Evolutionary conservation across 2,888 invertebrate species (phyloP).

Genomic region (Hetaerina titia): DNA sequence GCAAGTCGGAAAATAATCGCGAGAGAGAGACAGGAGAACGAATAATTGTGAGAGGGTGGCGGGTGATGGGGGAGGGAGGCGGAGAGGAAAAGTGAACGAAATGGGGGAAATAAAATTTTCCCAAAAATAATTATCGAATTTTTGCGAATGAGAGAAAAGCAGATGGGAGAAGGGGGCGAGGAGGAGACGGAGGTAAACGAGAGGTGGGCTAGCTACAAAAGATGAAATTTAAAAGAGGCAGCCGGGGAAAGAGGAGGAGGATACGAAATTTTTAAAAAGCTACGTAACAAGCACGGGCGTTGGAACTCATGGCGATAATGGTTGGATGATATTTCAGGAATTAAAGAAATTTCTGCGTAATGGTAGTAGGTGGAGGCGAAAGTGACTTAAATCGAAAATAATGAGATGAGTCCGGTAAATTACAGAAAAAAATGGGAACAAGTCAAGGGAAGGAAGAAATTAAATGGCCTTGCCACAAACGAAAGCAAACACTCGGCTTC

Average conservation of each 20-base stretch:
- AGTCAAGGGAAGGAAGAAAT: not conserved
- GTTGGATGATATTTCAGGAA: not conserved
- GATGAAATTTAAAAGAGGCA: too few relatives aligned
- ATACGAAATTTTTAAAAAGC: not conserved
- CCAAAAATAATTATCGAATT: not conserved
- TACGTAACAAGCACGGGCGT: not conserved
- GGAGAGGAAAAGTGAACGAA: not conserved
- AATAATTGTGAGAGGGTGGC: not conserved
- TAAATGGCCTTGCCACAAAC: not conserved
- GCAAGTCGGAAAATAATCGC: not conserved
- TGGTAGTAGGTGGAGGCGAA: not conserved
- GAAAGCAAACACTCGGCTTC: not conserved
- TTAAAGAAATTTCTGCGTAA: not conserved
- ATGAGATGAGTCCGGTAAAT: constrained; percentile 27
- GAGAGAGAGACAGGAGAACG: not conserved
- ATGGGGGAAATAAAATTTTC: not conserved
- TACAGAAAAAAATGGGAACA: not conserved
- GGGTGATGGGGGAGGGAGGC: not conserved
- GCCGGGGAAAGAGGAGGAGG: not conserved
- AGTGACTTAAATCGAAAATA: constrained; percentile 24
- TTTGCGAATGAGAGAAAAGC: not conserved
- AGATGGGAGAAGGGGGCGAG: not conserved
- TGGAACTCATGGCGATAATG: not conserved
- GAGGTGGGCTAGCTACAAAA: too few relatives aligned
- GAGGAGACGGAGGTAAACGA: too few relatives aligned